Evolutionary conservation across 2,797 vertebrate species (phyloP).

Genomic region (Psittacula echo): DNA sequence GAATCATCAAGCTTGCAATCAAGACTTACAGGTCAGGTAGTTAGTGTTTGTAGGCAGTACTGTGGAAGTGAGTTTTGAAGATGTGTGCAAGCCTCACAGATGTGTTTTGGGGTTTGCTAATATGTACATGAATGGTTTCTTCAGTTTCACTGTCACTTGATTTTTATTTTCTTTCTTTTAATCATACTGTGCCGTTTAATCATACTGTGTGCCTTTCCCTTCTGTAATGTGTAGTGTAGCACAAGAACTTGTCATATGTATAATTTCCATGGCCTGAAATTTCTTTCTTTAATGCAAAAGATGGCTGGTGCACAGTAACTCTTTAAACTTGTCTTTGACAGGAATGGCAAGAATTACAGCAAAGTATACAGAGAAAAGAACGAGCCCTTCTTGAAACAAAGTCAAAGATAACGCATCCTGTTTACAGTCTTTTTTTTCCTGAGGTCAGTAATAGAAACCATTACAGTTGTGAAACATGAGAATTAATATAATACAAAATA

Average conservation of each 20-base stretch:
- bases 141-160: neutral
- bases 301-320: neutral
- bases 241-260: neutral
- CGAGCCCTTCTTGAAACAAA: conserved; percentile 97
- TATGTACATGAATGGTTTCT: neutral
- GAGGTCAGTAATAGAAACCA: conserved; percentile 79
- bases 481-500: neutral
- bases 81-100: neutral
- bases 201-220: neutral
- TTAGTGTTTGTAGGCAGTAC: neutral
- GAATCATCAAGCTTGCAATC: neutral
- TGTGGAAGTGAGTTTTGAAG: neutral
- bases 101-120: neutral
- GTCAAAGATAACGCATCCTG: conserved; percentile 97
- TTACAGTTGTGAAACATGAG: neutral
- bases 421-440: conserved; percentile 95
- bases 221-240: neutral
- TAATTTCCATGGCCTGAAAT: neutral
- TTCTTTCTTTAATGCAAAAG: neutral
- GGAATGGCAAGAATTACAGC: conserved; percentile 98
- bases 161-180: neutral
- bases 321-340: conserved; percentile 66
- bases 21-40: neutral
- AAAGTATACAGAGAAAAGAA: conserved; percentile 96
- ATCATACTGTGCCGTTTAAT: neutral